phyloP scores from a whole-genome alignment of 2,888 invertebrate genomes.

The Proisotoma minuta region DNA sequence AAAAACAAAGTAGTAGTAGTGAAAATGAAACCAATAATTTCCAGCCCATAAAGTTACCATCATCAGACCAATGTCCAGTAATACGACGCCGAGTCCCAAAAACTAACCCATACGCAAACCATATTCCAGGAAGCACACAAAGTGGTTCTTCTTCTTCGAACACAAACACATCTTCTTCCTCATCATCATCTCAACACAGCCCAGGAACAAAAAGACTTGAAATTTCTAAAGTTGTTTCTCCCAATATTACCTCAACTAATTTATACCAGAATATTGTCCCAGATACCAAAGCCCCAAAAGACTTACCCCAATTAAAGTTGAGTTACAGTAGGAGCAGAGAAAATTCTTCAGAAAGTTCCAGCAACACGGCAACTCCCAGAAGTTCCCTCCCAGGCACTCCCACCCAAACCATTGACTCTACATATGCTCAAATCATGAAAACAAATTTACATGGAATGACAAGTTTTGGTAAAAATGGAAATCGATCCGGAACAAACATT shows the following conservation, averaged over 20 bases:
- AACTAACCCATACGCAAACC: constrained; percentile 45
- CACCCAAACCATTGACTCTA: constrained; percentile 43
- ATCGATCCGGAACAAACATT: neutral
- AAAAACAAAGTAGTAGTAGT: neutral
- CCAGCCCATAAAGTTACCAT: no score
- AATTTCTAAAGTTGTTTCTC: neutral
- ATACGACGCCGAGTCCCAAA: constrained; percentile 44
- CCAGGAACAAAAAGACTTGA: neutral
- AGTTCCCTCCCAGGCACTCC: constrained; percentile 45
- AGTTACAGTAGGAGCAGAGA: constrained; percentile 20
- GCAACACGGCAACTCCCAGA: constrained; percentile 42
- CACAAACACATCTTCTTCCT: neutral
- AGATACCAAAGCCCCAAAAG: neutral
- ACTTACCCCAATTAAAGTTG: constrained; percentile 5
- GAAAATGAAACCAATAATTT: no score
- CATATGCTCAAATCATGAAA: constrained; percentile 30
- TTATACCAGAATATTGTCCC: neutral
- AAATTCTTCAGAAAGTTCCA: constrained; percentile 46
- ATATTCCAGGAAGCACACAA: constrained; percentile 21
- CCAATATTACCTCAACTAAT: constrained; percentile 16
- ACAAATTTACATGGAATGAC: constrained; percentile 5
- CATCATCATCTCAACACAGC: neutral
- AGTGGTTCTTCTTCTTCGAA: neutral
- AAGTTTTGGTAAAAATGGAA: neutral
- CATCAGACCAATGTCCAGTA: constrained; percentile 19